phyloP scores from a whole-genome alignment of 2,113 vertebrate genomes.

The Shinisaurus crocodilurus region DNA sequence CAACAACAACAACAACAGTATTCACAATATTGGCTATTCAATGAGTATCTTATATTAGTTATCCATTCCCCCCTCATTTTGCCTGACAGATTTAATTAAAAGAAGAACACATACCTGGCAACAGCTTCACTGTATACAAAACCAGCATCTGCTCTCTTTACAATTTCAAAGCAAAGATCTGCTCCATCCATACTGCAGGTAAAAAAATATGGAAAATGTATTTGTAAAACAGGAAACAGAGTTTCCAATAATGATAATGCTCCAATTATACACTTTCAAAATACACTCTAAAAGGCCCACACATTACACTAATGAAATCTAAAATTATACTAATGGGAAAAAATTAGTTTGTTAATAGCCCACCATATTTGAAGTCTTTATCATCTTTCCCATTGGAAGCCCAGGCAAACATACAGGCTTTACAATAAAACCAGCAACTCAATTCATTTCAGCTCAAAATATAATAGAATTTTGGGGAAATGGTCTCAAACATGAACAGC shows the following conservation, averaged over 20 bases:
- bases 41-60: not conserved
- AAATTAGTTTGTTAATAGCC: not conserved
- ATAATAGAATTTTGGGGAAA: not conserved
- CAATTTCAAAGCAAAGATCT: conserved; percentile 94
- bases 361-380: not conserved
- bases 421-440: not conserved
- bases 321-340: rapidly evolving
- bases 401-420: not conserved
- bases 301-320: not conserved
- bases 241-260: not conserved
- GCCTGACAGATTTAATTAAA: conserved; percentile 24
- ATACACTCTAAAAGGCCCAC: not conserved
- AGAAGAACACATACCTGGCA: conserved; percentile 86
- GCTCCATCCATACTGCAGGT: conserved; percentile 92
- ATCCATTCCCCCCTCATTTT: conserved; percentile 42
- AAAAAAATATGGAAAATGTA: conserved; percentile 49
- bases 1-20: not conserved
- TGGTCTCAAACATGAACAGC: not conserved
- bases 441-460: not conserved
- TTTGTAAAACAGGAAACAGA: conserved; percentile 37
- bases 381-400: not conserved
- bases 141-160: conserved; percentile 93
- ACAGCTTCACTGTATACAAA: conserved; percentile 98
- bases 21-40: not conserved
- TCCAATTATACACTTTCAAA: not conserved